These are phyloP conservation scores for Liodrosophila aerea DNA, from an alignment of 2,888 invertebrate genomes.

Conservation along the genomic window DNA sequence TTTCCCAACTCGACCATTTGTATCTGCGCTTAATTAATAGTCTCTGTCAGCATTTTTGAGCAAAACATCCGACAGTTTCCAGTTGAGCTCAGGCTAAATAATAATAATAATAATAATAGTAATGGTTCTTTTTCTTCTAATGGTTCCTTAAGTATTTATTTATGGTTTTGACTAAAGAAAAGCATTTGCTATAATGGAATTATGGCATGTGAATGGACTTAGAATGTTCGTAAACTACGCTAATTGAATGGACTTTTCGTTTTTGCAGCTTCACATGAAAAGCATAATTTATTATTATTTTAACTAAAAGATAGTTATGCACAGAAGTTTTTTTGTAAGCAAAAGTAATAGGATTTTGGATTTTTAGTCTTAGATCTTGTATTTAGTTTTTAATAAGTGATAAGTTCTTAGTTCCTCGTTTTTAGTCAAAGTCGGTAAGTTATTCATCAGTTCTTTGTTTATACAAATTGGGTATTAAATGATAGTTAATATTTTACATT, in stretches of 20 bases:
- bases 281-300: no score
- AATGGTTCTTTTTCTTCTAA: slow-evolving; percentile 45
- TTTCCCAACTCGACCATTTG: slow-evolving; percentile 48
- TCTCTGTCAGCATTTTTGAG: slow-evolving; percentile 71
- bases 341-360: no score
- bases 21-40: slow-evolving; percentile 71
- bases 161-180: slow-evolving; percentile 29
- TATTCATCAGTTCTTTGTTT: no score
- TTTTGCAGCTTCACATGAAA: slow-evolving; percentile 1
- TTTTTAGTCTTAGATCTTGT: no score
- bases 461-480: no score
- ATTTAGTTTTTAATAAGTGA: no score
- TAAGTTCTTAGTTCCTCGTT: no score
- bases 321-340: no score
- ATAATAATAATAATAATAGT: slow-evolving; percentile 6
- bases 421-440: no score
- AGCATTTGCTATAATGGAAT: slow-evolving; percentile 27
- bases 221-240: slow-evolving; percentile 4
- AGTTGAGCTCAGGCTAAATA: slow-evolving; percentile 53
- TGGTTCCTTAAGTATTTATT: slow-evolving; percentile 51
- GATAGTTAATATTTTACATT: no score
- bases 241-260: slow-evolving; percentile 51
- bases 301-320: no score
- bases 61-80: slow-evolving; percentile 53
- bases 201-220: slow-evolving; percentile 16